Evolutionary conservation across 2,888 invertebrate genomes (phyloP).

Genomic region (Eustalomyia histrio): DNA sequence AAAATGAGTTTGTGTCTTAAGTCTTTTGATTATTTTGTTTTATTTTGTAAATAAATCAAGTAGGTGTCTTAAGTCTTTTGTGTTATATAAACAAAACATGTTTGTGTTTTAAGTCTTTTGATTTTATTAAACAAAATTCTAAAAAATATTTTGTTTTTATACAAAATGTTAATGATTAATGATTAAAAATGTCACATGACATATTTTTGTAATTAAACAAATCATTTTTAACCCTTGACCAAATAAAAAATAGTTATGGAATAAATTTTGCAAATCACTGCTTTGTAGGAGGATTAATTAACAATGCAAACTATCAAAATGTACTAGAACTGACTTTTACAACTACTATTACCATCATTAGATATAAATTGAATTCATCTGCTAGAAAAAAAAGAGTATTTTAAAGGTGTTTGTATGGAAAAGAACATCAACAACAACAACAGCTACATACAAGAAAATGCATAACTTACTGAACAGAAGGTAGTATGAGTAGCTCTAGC

Average conservation of each 20-base stretch:
- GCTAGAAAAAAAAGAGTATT: too few relatives aligned
- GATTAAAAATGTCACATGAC: constrained; percentile 28
- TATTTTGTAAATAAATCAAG: background rate
- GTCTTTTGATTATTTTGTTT: background rate
- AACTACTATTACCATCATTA: constrained; percentile 27
- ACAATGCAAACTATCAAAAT: constrained; percentile 17
- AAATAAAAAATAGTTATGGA: background rate
- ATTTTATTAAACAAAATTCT: constrained; percentile 6
- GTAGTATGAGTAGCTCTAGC: constrained; percentile 63
- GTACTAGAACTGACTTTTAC: constrained; percentile 38
- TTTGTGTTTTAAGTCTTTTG: constrained; percentile 42
- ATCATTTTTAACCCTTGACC: constrained; percentile 5
- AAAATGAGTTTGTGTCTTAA: too few relatives aligned
- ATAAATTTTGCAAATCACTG: constrained; percentile 50
- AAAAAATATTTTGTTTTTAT: background rate
- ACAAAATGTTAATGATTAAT: constrained; percentile 30
- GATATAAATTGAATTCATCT: constrained; percentile 35
- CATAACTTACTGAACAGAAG: constrained; percentile 62
- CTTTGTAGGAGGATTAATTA: constrained; percentile 61
- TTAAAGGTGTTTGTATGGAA: background rate
- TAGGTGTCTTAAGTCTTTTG: constrained; percentile 38
- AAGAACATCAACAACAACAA: constrained; percentile 30
- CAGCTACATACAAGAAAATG: constrained; percentile 38
- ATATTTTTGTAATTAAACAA: constrained; percentile 11
- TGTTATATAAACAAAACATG: constrained; percentile 4